Evolutionary conservation across 2,113 vertebrate species (phyloP).

Genomic region (Pseudorasbora parva): DNA sequence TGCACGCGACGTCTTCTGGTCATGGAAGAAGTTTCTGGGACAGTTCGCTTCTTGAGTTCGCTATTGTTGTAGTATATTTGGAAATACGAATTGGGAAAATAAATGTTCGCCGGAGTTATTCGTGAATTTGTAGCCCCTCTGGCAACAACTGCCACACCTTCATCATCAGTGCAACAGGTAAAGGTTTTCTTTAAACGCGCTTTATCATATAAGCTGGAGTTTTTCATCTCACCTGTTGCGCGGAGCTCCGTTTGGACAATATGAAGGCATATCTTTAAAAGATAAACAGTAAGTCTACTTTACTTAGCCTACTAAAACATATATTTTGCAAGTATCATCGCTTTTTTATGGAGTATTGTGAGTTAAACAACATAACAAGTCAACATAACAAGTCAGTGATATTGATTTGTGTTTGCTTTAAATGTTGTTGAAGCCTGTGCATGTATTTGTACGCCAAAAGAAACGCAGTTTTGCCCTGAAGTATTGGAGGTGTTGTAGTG

Average conservation of each 20-base stretch:
- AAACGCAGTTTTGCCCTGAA: neutral
- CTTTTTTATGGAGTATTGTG: neutral
- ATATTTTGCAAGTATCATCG: neutral
- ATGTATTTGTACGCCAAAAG: neutral
- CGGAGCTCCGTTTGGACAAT: neutral
- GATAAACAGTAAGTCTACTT: neutral
- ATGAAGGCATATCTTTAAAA: neutral
- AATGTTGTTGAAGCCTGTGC: neutral
- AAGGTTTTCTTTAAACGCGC: neutral
- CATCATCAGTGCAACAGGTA: constrained; percentile 73
- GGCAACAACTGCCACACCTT: constrained; percentile 76
- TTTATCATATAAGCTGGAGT: neutral
- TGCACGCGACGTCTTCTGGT: constrained; percentile 28
- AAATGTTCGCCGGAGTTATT: constrained; percentile 69
- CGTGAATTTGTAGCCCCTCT: constrained; percentile 68
- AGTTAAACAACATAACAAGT: neutral
- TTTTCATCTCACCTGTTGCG: constrained; percentile 11
- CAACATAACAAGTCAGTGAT: too few relatives aligned
- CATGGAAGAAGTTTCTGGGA: constrained; percentile 35
- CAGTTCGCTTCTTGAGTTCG: neutral
- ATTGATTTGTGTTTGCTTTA: neutral
- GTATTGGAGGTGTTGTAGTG: neutral
- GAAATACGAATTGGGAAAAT: constrained; percentile 62
- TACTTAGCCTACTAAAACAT: too few relatives aligned
- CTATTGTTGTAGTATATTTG: neutral